Conservation (phyloP, 1,140 invertebrate species). For the Tetragnatha versicolor region DNA sequence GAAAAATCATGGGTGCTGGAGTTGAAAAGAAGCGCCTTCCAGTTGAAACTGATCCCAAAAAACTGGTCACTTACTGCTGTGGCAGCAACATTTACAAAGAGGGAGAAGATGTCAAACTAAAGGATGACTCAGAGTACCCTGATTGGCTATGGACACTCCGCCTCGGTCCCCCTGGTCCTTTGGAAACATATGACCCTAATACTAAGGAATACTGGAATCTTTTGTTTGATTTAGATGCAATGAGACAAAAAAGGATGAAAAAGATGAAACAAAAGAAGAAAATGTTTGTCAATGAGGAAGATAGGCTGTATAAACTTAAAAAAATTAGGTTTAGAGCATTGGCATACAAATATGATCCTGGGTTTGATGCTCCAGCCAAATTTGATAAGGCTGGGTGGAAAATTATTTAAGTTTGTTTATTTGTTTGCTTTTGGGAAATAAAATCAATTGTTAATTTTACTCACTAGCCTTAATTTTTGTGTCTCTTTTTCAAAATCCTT, state of each 20-base stretch:
- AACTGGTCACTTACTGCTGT: constrained; percentile 81
- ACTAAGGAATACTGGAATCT: constrained; percentile 81
- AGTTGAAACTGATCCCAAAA: constrained; percentile 85
- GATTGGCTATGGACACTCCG: constrained; percentile 88
- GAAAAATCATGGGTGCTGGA: not conserved
- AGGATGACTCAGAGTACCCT: constrained; percentile 87
- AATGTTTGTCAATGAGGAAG: constrained; percentile 27
- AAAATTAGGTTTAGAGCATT: constrained; percentile 55
- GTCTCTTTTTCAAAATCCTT: not conserved
- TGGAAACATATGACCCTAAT: constrained; percentile 81
- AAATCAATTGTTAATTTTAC: not conserved
- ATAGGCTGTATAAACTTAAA: constrained; percentile 30
- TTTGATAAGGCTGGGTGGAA: constrained; percentile 40
- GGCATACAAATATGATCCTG: constrained; percentile 48
- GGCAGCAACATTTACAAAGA: constrained; percentile 81
- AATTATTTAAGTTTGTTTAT: constrained; percentile 17
- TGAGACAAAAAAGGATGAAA: constrained; percentile 20
- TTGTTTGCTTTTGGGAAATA: constrained; percentile 3
- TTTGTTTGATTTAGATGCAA: constrained; percentile 1
- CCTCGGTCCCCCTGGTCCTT: constrained; percentile 67
- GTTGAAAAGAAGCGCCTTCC: constrained; percentile 70
- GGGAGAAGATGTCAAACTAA: constrained; percentile 83
- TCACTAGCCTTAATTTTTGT: not conserved
- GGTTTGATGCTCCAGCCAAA: constrained; percentile 28
- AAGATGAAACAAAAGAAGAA: not conserved